A percentile compares a stretch with the other conserved stretches of the same genome.
phyloP scores from a whole-genome alignment of 1,140 invertebrate species.

The Hypsibius dujardini region DNA sequence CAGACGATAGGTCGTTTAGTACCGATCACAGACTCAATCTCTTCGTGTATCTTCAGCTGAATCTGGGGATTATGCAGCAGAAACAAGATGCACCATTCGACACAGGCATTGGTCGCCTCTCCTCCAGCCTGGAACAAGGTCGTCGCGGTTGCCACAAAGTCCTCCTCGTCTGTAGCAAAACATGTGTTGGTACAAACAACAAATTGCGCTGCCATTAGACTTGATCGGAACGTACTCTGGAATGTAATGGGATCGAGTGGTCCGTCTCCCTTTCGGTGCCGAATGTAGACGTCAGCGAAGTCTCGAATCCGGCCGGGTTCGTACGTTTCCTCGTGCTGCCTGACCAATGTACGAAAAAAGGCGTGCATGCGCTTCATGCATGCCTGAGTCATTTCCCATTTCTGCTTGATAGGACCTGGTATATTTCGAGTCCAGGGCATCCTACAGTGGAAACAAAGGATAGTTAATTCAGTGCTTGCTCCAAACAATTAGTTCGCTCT shows the following conservation, averaged over 20 bases:
- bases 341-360: not conserved
- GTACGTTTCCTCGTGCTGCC: not conserved
- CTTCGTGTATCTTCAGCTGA: constrained; percentile 23
- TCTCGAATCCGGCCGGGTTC: not conserved
- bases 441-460: not conserved
- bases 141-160: not conserved
- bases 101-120: not conserved
- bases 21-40: constrained; percentile 23
- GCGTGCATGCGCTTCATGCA: not conserved
- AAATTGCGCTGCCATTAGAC: not conserved
- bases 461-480: too few relatives aligned
- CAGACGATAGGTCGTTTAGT: constrained; percentile 17
- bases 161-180: constrained; percentile 5
- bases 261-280: not conserved
- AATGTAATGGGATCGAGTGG: not conserved
- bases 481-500: too few relatives aligned
- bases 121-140: not conserved
- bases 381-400: not conserved
- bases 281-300: too few relatives aligned
- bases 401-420: not conserved
- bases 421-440: not conserved
- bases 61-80: constrained; percentile 23
- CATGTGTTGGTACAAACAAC: not conserved
- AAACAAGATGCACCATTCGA: not conserved
- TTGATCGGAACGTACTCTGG: not conserved